Evolutionary conservation across 1,140 invertebrate genomes (phyloP).

Genomic region (Laupala kohalensis): DNA sequence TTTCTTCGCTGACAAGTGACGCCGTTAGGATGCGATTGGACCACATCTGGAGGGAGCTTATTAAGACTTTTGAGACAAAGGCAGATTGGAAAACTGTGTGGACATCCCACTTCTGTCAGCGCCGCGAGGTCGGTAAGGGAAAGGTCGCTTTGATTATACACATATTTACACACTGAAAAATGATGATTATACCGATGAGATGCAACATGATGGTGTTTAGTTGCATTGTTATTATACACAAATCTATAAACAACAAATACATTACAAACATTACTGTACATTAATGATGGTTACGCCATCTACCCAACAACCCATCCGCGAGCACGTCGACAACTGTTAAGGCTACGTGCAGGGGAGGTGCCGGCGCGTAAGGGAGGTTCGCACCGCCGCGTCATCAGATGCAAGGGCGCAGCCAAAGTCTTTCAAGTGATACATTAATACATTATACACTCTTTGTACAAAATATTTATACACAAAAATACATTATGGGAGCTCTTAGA

Average conservation of each 20-base stretch:
- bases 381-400: too few species aligned
- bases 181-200: neutral
- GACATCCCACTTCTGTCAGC: slow-evolving; percentile 37
- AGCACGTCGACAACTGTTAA: neutral
- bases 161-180: neutral
- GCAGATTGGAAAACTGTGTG: slow-evolving; percentile 48
- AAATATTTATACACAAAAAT: too few species aligned
- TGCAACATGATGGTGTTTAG: neutral
- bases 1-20: neutral
- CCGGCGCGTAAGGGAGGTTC: too few species aligned
- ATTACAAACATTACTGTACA: slow-evolving; percentile 1
- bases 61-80: slow-evolving; percentile 18
- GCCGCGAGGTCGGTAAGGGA: neutral
- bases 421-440: too few species aligned
- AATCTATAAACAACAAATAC: slow-evolving; percentile 2
- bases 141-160: neutral
- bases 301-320: neutral
- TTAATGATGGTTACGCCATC: neutral
- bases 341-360: neutral
- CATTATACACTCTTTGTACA: too few species aligned
- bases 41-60: neutral
- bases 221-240: neutral
- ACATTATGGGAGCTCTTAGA: too few species aligned
- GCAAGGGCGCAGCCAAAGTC: too few species aligned
- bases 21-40: neutral